Evolutionary conservation across 2,888 invertebrate species (phyloP).

Genomic region (Masnerella sp.): DNA sequence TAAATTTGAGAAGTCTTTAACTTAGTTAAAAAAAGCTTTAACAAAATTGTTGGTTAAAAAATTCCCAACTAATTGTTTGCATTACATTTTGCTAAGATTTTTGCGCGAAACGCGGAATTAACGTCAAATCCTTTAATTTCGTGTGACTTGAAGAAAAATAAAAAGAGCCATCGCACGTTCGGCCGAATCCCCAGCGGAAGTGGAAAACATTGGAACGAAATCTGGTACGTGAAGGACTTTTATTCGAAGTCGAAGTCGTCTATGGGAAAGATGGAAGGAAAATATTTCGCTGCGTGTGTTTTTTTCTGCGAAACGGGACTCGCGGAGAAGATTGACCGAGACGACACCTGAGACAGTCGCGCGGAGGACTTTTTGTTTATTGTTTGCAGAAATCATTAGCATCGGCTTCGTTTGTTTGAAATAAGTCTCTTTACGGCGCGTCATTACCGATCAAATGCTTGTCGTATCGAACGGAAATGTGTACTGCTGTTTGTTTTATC

Average conservation of each 20-base stretch:
- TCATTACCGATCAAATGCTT: slow-evolving; percentile 26
- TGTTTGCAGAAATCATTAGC: slow-evolving; percentile 23
- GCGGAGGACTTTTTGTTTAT: background rate
- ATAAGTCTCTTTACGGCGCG: background rate
- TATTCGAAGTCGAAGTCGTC: no score
- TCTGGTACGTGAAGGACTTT: slow-evolving; percentile 25
- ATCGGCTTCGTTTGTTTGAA: slow-evolving; percentile 30
- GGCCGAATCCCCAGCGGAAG: slow-evolving; percentile 21
- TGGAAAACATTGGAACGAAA: slow-evolving; percentile 17
- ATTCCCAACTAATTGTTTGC: no score
- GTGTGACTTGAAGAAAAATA: background rate
- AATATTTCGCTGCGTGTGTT: slow-evolving; percentile 32
- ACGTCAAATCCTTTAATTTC: slow-evolving; percentile 5
- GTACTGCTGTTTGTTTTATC: no score
- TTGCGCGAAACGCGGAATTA: background rate
- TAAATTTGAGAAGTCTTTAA: no score
- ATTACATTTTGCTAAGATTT: no score
- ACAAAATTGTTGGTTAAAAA: no score
- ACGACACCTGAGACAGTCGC: slow-evolving; percentile 19
- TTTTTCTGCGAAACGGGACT: no score
- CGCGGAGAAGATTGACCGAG: slow-evolving; percentile 30
- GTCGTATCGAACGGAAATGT: no score
- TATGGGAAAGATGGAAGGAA: slow-evolving; percentile 36
- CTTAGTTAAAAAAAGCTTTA: no score
- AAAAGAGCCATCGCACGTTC: slow-evolving; percentile 11